phyloP scores from a whole-genome alignment of 2,888 invertebrate species.

The Chironomus riparius region DNA sequence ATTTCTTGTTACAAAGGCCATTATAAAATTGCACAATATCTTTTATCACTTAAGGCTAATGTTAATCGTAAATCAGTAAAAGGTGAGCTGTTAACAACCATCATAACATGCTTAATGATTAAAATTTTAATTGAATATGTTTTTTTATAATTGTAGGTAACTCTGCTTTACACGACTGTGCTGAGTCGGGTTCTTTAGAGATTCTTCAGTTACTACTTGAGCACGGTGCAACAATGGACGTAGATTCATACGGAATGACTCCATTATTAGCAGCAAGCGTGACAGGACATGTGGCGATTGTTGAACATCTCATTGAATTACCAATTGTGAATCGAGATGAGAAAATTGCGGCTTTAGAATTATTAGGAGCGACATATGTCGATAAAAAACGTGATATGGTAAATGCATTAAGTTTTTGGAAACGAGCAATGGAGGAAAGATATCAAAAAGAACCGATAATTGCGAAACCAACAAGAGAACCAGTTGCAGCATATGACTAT shows the following conservation, averaged over 20 bases:
- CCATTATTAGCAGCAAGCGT: slow-evolving; percentile 89
- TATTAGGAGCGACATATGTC: slow-evolving; percentile 91
- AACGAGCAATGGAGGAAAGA: slow-evolving; percentile 83
- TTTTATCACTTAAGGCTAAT: slow-evolving; percentile 77
- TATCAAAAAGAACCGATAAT: slow-evolving; percentile 56
- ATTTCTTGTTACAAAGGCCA: slow-evolving; percentile 96
- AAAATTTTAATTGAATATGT: neutral
- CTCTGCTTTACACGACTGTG: slow-evolving; percentile 96
- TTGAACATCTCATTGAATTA: slow-evolving; percentile 77
- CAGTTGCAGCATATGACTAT: slow-evolving; percentile 81
- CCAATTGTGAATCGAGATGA: slow-evolving; percentile 67
- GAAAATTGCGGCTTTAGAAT: slow-evolving; percentile 80
- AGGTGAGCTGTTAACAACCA: slow-evolving; percentile 32
- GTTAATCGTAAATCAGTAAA: slow-evolving; percentile 89
- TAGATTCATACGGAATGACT: slow-evolving; percentile 93
- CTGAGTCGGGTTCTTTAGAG: slow-evolving; percentile 88
- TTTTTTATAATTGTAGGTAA: slow-evolving; percentile 49
- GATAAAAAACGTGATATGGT: slow-evolving; percentile 93
- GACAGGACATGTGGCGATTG: slow-evolving; percentile 86
- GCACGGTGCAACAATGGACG: slow-evolving; percentile 85
- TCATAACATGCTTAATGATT: neutral
- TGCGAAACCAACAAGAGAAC: slow-evolving; percentile 62
- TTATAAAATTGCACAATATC: slow-evolving; percentile 78
- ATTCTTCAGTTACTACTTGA: slow-evolving; percentile 82
- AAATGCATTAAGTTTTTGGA: slow-evolving; percentile 81